A percentile compares a stretch with the other conserved stretches of the same genome.
phyloP scores from a whole-genome alignment of 1,140 invertebrate genomes.

The Drosophila elegans region DNA sequence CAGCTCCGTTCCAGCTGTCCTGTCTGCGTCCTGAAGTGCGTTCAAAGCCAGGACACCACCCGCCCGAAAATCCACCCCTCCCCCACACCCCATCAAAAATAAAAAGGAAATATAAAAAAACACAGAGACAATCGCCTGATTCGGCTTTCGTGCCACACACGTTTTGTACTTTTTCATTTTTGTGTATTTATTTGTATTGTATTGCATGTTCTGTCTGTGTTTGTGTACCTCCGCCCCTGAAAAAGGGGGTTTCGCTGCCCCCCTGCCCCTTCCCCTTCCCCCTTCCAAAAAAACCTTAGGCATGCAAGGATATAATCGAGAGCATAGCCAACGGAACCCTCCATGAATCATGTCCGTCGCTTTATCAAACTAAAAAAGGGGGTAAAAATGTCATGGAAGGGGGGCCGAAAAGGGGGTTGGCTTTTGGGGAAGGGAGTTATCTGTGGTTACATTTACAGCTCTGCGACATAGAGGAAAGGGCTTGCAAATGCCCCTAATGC shows the following conservation, averaged over 20 bases:
- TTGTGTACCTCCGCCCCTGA: constrained; percentile 24
- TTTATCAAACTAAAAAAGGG: constrained; percentile 57
- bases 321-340: constrained; percentile 49
- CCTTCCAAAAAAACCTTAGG: constrained; percentile 17
- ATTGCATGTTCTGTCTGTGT: constrained; percentile 62
- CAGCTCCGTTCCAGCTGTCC: constrained; percentile 69
- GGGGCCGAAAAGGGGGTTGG: not conserved
- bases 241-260: not conserved
- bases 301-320: constrained; percentile 71
- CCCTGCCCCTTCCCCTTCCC: constrained; percentile 1
- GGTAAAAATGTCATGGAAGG: not conserved
- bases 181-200: constrained; percentile 65
- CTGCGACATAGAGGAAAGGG: not conserved
- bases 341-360: constrained; percentile 68
- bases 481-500: constrained; percentile 12
- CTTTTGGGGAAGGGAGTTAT: constrained; percentile 13
- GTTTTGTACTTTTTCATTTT: constrained; percentile 61
- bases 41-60: constrained; percentile 29
- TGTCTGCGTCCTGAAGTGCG: constrained; percentile 61
- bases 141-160: constrained; percentile 70
- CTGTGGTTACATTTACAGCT: constrained; percentile 58
- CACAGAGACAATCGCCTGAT: constrained; percentile 61
- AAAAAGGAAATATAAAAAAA: constrained; percentile 31
- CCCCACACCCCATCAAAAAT: not conserved
- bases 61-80: not conserved